phyloP scores from a whole-genome alignment of 2,888 invertebrate genomes.

The Chalcosyrphus nemorum region DNA sequence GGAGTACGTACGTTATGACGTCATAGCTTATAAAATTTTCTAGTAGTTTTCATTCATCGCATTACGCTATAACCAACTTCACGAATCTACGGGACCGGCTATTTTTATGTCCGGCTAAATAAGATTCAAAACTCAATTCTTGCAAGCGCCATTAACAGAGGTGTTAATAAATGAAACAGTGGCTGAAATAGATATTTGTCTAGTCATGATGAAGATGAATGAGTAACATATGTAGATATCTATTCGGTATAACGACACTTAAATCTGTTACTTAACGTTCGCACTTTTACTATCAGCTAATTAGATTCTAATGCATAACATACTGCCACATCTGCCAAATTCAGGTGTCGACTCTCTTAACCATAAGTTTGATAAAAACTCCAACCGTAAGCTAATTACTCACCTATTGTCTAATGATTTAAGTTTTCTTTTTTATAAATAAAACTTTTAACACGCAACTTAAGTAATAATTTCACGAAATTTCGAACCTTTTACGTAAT shows the following conservation, averaged over 20 bases:
- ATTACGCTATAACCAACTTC: too few species aligned
- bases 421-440: too few species aligned
- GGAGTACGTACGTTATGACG: too few species aligned
- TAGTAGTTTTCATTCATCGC: too few species aligned
- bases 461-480: slow-evolving; percentile 21
- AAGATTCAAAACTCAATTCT: too few species aligned
- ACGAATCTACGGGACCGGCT: too few species aligned
- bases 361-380: neutral
- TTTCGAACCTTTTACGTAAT: slow-evolving; percentile 53
- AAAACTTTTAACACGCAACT: neutral
- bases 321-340: too few species aligned
- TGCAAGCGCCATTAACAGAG: neutral
- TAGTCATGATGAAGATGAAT: neutral
- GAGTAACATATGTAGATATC: too few species aligned
- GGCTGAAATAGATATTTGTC: neutral
- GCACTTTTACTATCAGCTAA: slow-evolving; percentile 1
- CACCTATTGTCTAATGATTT: neutral
- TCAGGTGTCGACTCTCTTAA: neutral
- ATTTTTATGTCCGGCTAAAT: too few species aligned
- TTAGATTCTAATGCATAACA: neutral
- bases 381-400: neutral
- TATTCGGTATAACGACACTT: neutral
- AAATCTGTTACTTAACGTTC: neutral
- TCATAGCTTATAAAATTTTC: too few species aligned
- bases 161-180: neutral